Evolutionary conservation across 2,113 vertebrate species (phyloP).

Genomic region (Arizona elegans): DNA sequence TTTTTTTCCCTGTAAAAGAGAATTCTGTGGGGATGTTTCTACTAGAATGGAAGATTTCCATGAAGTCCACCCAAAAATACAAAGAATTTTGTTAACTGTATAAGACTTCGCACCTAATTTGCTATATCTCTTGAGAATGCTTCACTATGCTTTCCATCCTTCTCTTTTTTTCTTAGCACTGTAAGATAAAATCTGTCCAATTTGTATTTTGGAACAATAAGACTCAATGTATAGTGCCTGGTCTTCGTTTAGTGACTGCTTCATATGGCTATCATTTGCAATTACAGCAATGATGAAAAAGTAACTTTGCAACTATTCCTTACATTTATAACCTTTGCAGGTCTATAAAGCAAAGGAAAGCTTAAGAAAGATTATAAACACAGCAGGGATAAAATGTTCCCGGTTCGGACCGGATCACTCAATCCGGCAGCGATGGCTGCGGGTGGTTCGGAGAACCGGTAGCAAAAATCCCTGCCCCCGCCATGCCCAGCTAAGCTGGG

Average conservation of each 20-base stretch:
- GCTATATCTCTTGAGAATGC: background rate
- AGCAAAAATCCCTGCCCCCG: too few relatives aligned
- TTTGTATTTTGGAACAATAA: background rate
- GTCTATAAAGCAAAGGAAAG: background rate
- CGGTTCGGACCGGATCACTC: too few relatives aligned
- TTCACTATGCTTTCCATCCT: background rate
- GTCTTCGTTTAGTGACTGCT: background rate
- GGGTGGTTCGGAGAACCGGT: too few relatives aligned
- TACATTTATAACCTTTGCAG: background rate
- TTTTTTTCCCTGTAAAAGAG: conserved; percentile 11
- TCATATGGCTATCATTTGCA: background rate
- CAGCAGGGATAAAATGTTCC: background rate
- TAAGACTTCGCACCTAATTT: background rate
- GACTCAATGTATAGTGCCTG: background rate
- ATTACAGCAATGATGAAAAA: background rate
- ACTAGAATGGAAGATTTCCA: conserved; percentile 21
- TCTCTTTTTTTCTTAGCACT: background rate
- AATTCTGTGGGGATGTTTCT: conserved; percentile 37
- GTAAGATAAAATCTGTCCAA: background rate
- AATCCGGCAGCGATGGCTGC: too few relatives aligned
- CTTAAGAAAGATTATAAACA: background rate
- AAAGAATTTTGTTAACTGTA: background rate
- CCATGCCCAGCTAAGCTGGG: too few relatives aligned
- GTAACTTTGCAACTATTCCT: background rate
- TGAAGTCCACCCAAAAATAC: background rate